Percentiles rank a stretch among this genome's conserved stretches.
phyloP scores from a whole-genome alignment of 1,140 invertebrate species.

The Choristoneura fumiferana region DNA sequence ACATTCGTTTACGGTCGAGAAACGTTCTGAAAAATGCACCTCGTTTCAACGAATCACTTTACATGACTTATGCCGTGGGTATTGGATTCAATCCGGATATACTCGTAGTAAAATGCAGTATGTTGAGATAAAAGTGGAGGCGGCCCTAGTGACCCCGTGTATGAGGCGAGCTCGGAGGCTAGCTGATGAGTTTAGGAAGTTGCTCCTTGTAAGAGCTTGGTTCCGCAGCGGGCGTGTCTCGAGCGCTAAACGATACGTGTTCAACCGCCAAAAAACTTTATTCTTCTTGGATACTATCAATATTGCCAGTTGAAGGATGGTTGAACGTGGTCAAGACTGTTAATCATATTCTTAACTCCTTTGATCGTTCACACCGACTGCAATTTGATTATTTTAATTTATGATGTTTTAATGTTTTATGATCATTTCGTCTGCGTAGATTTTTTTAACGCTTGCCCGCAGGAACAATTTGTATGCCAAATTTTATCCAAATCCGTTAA shows the following conservation, averaged over 20 bases:
- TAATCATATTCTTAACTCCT: no score
- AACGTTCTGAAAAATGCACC: conserved; percentile 5
- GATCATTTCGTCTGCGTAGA: no score
- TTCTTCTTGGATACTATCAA: background rate
- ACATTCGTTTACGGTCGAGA: conserved; percentile 5
- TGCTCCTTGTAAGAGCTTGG: conserved; percentile 36
- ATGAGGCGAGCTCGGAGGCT: conserved; percentile 32
- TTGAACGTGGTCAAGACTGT: no score
- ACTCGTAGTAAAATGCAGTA: background rate
- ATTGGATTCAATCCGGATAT: conserved; percentile 6
- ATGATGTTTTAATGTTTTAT: no score
- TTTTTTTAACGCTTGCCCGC: no score
- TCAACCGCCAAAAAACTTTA: conserved; percentile 14
- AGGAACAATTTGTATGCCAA: no score
- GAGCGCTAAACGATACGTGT: conserved; percentile 29
- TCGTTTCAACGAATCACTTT: conserved; percentile 5
- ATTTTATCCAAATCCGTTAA: no score
- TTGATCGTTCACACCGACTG: no score
- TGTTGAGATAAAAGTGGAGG: background rate
- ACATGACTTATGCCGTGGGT: conserved; percentile 1
- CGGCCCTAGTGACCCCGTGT: background rate
- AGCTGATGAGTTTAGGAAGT: conserved; percentile 54
- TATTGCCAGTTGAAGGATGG: no score
- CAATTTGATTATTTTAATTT: no score
- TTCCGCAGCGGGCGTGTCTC: conserved; percentile 32